Evolutionary conservation across 2,113 vertebrate species (phyloP), one percentile per base, ranked within the genome.

Genomic region (Vireo altiloquus): DNA sequence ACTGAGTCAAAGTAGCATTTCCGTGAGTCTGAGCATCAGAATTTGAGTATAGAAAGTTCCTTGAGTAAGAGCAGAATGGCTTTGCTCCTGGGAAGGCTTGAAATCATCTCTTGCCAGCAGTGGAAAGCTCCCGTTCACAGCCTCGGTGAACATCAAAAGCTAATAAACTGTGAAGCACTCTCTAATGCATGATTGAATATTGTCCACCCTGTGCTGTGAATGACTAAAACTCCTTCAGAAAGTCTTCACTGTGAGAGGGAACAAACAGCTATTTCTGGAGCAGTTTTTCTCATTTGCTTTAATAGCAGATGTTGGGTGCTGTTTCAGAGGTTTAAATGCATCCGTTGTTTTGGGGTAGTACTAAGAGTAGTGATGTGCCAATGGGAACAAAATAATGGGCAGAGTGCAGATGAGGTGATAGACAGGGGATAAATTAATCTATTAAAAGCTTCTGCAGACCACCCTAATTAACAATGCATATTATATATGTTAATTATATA

Each of bases 401-500:
- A 86, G 87, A 69, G 66, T 47, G 35, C 50, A 91, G 47, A 33
- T 39, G 54, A 88, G 33, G 47, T 50, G 63, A 74, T 80, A 69
- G 82, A 25, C 35, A 56, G 63, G 35, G 77, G 49, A 81, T 74
- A 75, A 83, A 91, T 53, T 64, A 5, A 4, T 33, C 65, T 64
- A 21, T 84, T 82, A 83, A 79, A 70, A 81, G 71, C 56, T 92
- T 75, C 84, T 90, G 72, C 68, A 94, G 82, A 85, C 91, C 70
- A 87, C 87, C 56, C 74, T 88, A 95, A 94, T 94, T 91, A 96
- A 74, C 81, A 85, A 17, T 85, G 70, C 3, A 3, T 47, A 28
- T 87, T 92, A 53, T 61, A 59, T 74, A 39, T 53, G 59, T 76
- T 95, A 95, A 95, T 95, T 94, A 74, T 33, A 37, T 70, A 50